Conservation (phyloP, 2,888 invertebrate genomes). For the Heliconius erato region DNA sequence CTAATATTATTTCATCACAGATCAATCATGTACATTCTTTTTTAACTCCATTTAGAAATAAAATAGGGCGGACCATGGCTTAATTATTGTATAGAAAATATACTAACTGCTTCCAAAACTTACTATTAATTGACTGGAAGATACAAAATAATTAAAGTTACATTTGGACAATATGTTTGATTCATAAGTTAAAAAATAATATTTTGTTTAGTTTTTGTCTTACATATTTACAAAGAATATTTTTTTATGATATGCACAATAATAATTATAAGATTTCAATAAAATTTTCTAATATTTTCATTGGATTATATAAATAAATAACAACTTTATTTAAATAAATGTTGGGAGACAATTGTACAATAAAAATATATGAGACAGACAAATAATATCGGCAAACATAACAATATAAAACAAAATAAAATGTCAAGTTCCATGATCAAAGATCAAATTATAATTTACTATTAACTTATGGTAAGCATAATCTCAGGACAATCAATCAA, state of each 20-base stretch:
- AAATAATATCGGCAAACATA: constrained; percentile 78
- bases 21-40: constrained; percentile 81
- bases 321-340: constrained; percentile 73
- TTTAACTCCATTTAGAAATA: constrained; percentile 68
- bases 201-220: constrained; percentile 70
- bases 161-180: constrained; percentile 41
- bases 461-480: constrained; percentile 62
- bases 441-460: constrained; percentile 62
- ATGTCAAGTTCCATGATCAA: constrained; percentile 60
- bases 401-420: constrained; percentile 77
- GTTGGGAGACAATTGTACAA: constrained; percentile 70
- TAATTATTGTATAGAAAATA: constrained; percentile 62
- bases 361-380: constrained; percentile 71
- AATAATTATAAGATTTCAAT: constrained; percentile 65
- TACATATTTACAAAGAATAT: constrained; percentile 71
- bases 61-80: constrained; percentile 70
- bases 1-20: constrained; percentile 83
- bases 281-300: constrained; percentile 73
- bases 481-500: constrained; percentile 70
- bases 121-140: constrained; percentile 58
- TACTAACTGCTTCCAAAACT: constrained; percentile 63
- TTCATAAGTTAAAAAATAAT: constrained; percentile 55
- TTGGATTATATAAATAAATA: constrained; percentile 76
- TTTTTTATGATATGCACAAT: constrained; percentile 75
- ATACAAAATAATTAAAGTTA: constrained; percentile 53